Evolutionary conservation across 2,797 vertebrate genomes (phyloP), one percentile per base, ranked within the genome.

Genomic region (Scomberomorus guttatus): DNA sequence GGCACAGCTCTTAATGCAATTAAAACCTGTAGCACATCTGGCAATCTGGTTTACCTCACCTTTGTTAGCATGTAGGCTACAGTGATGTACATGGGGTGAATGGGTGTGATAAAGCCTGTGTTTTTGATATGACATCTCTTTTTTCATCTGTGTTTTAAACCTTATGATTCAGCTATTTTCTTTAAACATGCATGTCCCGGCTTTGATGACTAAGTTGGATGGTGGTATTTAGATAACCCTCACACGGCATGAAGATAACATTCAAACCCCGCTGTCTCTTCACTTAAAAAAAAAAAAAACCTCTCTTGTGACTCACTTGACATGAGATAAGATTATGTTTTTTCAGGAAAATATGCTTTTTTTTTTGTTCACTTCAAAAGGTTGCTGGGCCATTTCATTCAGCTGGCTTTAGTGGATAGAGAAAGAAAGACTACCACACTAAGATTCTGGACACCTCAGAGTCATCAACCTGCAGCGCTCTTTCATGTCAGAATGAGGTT

Each of bases 401-500:
- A 34, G 44, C 79, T 63, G 55, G 42, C 22, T 39, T 69, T 10
- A 8, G 42, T 24, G 57, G 63, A 74, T 68, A 66, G 51, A 77
- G 61, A 72, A 76, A 83, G 72, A 72, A 25, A 55, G 66, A 65
- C 58, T 79, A 55, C 75, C 56, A 67, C 66, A 37, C 48, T 27
- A 10, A 68, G 52, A 80, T 84, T 79, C 62, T 82, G 80, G 69
- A 89, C 79, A 78, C 79, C 75, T 80, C 73, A 59, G 52, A 76
- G 73, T 65, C 77, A 66, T 85, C 80, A 82, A 88, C 84, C 82
- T 89, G 81, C 81, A 76, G 77, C 0, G 58, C 22, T 61, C 87
- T 90, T 91, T 92, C 86, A 91, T 91, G 80, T 84, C 52, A 50
- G 83, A 32, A 89, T 91, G 79, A 83, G 88, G 85, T 90, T 90